These are phyloP conservation scores for Cranoglanis bouderius DNA, from an alignment of 2,113 vertebrate genomes.

Conservation along the genomic window DNA sequence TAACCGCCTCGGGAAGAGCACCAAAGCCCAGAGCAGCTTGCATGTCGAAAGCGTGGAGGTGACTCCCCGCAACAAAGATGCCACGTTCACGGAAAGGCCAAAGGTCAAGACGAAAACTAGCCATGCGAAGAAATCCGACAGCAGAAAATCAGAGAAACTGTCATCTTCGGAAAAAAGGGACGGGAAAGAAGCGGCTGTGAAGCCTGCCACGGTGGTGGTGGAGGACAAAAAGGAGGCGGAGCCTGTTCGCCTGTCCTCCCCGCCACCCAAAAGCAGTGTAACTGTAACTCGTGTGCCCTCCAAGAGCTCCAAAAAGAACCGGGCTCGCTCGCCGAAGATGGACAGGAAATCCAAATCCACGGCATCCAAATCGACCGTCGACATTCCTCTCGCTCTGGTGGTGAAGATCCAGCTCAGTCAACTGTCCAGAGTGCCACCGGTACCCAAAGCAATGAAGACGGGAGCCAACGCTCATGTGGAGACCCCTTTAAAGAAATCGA, in stretches of 20 bases:
- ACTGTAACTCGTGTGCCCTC: constrained; percentile 46
- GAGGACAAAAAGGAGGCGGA: constrained; percentile 57
- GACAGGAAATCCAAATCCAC: constrained; percentile 57
- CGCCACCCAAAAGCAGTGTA: constrained; percentile 58
- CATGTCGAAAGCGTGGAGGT: constrained; percentile 68
- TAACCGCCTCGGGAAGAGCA: constrained; percentile 67
- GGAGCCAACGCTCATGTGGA: constrained; percentile 6
- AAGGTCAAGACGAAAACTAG: constrained; percentile 82
- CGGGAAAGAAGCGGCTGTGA: constrained; percentile 55
- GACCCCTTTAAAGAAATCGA: constrained; percentile 48
- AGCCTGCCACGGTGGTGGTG: constrained; percentile 33
- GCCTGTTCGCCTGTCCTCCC: constrained; percentile 57
- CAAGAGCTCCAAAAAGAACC: constrained; percentile 58
- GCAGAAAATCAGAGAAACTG: constrained; percentile 57
- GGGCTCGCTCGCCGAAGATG: constrained; percentile 51
- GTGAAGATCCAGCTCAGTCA: constrained; percentile 85
- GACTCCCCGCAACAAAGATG: constrained; percentile 63
- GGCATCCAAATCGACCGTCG: background rate
- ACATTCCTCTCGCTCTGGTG: constrained; percentile 62
- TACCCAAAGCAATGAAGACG: constrained; percentile 36
- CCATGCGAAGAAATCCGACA: constrained; percentile 62
- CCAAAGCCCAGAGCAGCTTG: constrained; percentile 61
- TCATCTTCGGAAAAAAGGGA: constrained; percentile 65
- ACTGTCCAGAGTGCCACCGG: constrained; percentile 79
- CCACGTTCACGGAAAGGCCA: constrained; percentile 74